These are phyloP conservation scores for Atta cephalotes DNA, from an alignment of 1,140 invertebrate species.

Conservation along the genomic window DNA sequence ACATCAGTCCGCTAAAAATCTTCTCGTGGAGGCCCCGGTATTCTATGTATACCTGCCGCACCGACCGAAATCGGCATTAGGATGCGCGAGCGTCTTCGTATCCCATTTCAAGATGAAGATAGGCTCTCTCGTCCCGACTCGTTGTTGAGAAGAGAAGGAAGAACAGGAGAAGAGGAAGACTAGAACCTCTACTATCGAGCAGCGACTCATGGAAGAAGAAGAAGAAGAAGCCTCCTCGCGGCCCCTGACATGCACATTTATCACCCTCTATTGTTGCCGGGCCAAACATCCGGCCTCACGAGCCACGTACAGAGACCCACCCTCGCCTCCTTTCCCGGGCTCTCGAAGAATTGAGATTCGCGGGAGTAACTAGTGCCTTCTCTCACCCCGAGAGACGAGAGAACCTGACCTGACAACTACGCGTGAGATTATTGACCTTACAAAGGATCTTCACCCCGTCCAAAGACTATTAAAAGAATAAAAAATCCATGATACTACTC, in stretches of 20 bases:
- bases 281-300: conserved; percentile 82
- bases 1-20: conserved; percentile 23
- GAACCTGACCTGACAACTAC: conserved; percentile 46
- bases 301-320: conserved; percentile 70
- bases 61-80: conserved; percentile 79
- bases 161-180: conserved; percentile 60
- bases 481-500: neutral
- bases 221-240: conserved; percentile 71
- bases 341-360: conserved; percentile 79
- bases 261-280: conserved; percentile 83
- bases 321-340: conserved; percentile 37
- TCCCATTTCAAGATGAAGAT: conserved; percentile 86
- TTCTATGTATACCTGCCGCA: conserved; percentile 48
- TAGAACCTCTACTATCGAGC: conserved; percentile 69
- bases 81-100: conserved; percentile 82
- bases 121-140: conserved; percentile 72
- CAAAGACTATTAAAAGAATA: conserved; percentile 19
- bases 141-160: conserved; percentile 60
- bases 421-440: conserved; percentile 58
- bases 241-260: conserved; percentile 82
- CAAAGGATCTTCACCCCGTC: conserved; percentile 53
- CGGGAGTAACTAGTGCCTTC: conserved; percentile 66
- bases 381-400: conserved; percentile 36
- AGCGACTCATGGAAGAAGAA: conserved; percentile 75
- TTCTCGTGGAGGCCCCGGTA: conserved; percentile 1